These are phyloP conservation scores for Drosophila yakuba DNA, from an alignment of 1,140 invertebrate species.

Conservation along the genomic window DNA sequence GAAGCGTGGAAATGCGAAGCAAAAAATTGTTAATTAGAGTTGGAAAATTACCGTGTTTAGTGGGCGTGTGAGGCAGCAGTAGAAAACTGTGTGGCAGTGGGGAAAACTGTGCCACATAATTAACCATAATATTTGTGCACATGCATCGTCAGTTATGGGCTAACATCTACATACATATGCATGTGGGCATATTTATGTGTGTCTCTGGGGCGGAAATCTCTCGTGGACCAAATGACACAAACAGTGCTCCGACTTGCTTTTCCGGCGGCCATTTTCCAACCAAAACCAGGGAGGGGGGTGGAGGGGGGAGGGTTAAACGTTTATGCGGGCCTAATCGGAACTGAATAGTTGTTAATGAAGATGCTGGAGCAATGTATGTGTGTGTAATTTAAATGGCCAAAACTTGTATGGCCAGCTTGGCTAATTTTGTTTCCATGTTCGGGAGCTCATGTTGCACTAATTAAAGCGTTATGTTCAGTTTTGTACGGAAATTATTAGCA, in stretches of 20 bases:
- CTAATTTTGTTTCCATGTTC: neutral
- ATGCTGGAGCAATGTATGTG: slow-evolving; percentile 6
- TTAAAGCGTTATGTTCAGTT: neutral
- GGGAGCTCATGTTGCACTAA: no score
- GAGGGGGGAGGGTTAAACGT: slow-evolving; percentile 5
- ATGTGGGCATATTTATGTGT: slow-evolving; percentile 1
- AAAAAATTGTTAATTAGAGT: slow-evolving; percentile 65
- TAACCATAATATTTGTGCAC: slow-evolving; percentile 58
- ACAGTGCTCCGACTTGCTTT: slow-evolving; percentile 23
- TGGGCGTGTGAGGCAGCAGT: neutral
- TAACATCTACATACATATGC: slow-evolving; percentile 8
- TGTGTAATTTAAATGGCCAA: neutral
- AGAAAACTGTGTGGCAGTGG: slow-evolving; percentile 4
- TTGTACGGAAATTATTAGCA: neutral
- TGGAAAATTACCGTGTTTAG: slow-evolving; percentile 6
- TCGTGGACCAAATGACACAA: slow-evolving; percentile 45
- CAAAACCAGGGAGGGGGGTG: neutral
- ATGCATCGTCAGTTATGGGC: slow-evolving; percentile 42
- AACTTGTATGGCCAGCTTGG: slow-evolving; percentile 5
- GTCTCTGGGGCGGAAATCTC: slow-evolving; percentile 16
- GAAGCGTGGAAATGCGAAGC: slow-evolving; percentile 24
- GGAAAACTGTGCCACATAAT: slow-evolving; percentile 54
- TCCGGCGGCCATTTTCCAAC: neutral
- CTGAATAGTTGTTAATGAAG: slow-evolving; percentile 5
- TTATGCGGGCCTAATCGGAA: slow-evolving; percentile 36